These are phyloP conservation scores for Stratiolaelaps scimitus DNA, from an alignment of 1,140 invertebrate genomes.

Conservation along the genomic window DNA sequence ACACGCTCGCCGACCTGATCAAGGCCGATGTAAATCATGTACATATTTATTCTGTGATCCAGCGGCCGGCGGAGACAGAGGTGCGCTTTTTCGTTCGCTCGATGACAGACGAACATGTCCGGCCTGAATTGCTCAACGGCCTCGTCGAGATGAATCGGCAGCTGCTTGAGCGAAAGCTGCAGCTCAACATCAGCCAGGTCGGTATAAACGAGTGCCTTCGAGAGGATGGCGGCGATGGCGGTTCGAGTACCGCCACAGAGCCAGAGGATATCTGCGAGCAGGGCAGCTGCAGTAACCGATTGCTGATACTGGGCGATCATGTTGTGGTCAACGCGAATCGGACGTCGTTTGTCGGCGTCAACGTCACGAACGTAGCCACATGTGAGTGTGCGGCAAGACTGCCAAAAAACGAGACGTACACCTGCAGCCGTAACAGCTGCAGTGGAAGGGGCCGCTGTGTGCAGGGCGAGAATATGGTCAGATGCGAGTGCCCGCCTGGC, in stretches of 20 bases:
- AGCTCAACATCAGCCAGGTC: slow-evolving; percentile 10
- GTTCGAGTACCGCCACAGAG: background rate
- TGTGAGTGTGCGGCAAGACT: slow-evolving; percentile 8
- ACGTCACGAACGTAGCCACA: slow-evolving; percentile 21
- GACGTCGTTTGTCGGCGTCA: slow-evolving; percentile 15
- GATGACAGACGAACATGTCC: background rate
- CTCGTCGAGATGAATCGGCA: slow-evolving; percentile 25
- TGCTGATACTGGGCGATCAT: background rate
- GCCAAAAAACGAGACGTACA: background rate
- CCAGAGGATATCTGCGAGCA: slow-evolving; percentile 21
- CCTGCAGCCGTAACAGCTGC: slow-evolving; percentile 13
- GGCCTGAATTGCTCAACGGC: slow-evolving; percentile 18
- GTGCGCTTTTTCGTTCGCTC: slow-evolving; percentile 14
- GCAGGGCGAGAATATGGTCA: background rate
- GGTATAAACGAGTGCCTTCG: slow-evolving; percentile 25
- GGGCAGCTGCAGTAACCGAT: slow-evolving; percentile 14
- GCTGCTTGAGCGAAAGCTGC: background rate
- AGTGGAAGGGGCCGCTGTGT: background rate
- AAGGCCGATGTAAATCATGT: slow-evolving; percentile 36
- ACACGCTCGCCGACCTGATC: slow-evolving; percentile 37
- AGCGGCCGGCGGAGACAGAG: slow-evolving; percentile 1
- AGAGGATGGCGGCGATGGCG: background rate
- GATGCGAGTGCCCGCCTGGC: slow-evolving; percentile 11
- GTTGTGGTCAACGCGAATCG: slow-evolving; percentile 25
- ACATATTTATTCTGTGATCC: slow-evolving; percentile 39